These are phyloP conservation scores for Burhinus oedicnemus DNA, from an alignment of 2,113 vertebrate species.

Conservation along the genomic window DNA sequence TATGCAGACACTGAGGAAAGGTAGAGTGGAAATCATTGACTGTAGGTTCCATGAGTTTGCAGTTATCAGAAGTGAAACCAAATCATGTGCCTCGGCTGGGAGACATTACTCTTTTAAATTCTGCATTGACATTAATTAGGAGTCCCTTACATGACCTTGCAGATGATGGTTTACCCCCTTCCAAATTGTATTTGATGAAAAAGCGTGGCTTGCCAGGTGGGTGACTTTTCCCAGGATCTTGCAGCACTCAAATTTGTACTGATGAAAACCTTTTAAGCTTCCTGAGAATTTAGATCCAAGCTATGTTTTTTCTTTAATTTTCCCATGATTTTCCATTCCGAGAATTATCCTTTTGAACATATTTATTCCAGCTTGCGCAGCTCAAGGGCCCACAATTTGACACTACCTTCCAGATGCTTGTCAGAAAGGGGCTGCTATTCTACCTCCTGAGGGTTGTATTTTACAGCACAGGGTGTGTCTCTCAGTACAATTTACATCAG, in stretches of 20 bases:
- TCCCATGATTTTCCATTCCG: slow-evolving; percentile 50
- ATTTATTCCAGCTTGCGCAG: slow-evolving; percentile 21
- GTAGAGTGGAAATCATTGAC: background rate
- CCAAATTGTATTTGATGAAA: background rate
- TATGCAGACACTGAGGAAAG: background rate
- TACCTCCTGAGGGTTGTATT: background rate
- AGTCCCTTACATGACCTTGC: background rate
- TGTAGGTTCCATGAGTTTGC: background rate
- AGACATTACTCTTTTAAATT: background rate
- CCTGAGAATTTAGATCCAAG: background rate
- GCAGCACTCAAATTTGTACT: background rate
- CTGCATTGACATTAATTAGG: background rate
- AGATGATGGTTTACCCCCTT: background rate
- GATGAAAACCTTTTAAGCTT: slow-evolving; percentile 37
- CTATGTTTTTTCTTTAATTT: background rate
- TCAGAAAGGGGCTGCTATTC: slow-evolving; percentile 38
- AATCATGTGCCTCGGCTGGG: background rate
- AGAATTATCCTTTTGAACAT: slow-evolving; percentile 7
- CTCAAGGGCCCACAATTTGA: slow-evolving; percentile 1
- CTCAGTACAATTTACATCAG: slow-evolving; percentile 3
- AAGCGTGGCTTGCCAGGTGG: background rate
- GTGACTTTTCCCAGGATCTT: slow-evolving; percentile 23
- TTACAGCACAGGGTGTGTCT: background rate
- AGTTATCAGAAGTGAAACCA: background rate
- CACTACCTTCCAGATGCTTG: slow-evolving; percentile 55